Evolutionary conservation across 2,797 vertebrate species (phyloP).

Genomic region (Eulemur mongoz): DNA sequence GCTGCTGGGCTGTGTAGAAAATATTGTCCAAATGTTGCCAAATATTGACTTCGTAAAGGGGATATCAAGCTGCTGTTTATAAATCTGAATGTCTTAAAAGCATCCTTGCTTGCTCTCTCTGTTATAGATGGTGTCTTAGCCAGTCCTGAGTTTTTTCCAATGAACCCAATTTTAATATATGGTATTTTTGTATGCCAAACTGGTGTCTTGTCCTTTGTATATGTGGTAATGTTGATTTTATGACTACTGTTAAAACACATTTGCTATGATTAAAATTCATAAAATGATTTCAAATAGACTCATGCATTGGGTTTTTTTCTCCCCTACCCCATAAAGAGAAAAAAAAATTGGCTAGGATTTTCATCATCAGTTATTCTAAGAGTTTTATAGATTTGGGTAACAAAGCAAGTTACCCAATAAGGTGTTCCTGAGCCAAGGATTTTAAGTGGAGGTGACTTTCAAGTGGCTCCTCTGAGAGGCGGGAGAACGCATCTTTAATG

Average conservation of each 20-base stretch:
- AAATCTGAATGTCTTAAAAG: slow-evolving; percentile 81
- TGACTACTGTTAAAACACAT: slow-evolving; percentile 82
- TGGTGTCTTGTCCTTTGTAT: slow-evolving; percentile 81
- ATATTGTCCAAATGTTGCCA: slow-evolving; percentile 79
- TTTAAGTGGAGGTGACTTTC: slow-evolving; percentile 78
- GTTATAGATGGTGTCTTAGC: slow-evolving; percentile 75
- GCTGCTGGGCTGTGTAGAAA: slow-evolving; percentile 67
- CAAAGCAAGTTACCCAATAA: slow-evolving; percentile 55
- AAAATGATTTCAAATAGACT: slow-evolving; percentile 80
- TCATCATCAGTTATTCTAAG: slow-evolving; percentile 58
- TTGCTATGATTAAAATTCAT: slow-evolving; percentile 84
- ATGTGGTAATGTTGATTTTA: slow-evolving; percentile 80
- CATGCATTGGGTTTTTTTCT: slow-evolving; percentile 34
- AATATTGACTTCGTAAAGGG: slow-evolving; percentile 81
- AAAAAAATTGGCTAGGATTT: slow-evolving; percentile 53
- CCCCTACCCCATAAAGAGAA: background rate
- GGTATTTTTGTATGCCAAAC: slow-evolving; percentile 80
- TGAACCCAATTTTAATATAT: slow-evolving; percentile 73
- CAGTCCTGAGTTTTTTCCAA: slow-evolving; percentile 62
- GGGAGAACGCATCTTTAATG: background rate
- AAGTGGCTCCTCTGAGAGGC: slow-evolving; percentile 48
- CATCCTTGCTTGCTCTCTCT: slow-evolving; percentile 79
- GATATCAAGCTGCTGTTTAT: slow-evolving; percentile 80
- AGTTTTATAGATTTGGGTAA: slow-evolving; percentile 72
- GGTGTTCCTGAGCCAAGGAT: slow-evolving; percentile 66